phyloP scores from a whole-genome alignment of 2,113 vertebrate genomes.

The Phalacrocorax aristotelis region DNA sequence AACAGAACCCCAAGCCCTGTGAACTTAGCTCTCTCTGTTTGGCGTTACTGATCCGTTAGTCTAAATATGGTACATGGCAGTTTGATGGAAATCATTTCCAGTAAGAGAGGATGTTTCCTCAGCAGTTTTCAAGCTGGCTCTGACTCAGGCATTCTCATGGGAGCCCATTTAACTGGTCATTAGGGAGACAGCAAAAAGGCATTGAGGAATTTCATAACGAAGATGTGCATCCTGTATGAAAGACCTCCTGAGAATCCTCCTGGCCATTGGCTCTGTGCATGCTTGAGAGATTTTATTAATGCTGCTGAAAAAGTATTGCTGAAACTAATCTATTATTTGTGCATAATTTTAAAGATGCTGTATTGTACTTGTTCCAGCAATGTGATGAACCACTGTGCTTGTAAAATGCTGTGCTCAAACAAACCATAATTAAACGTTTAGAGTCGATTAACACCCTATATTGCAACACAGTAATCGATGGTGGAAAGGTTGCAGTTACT shows the following conservation, averaged over 20 bases:
- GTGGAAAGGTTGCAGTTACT: background rate
- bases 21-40: conserved; percentile 65
- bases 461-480: background rate
- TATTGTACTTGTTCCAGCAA: conserved; percentile 29
- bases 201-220: conserved; percentile 80
- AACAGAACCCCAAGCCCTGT: conserved; percentile 50
- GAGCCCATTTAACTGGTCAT: conserved; percentile 79
- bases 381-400: background rate
- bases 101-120: conserved; percentile 84
- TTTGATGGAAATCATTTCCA: conserved; percentile 82
- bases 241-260: conserved; percentile 64
- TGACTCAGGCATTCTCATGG: conserved; percentile 77
- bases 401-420: conserved; percentile 4
- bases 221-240: conserved; percentile 69
- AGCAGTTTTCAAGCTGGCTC: conserved; percentile 81
- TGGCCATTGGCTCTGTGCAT: conserved; percentile 48
- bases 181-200: conserved; percentile 80
- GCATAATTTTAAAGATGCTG: conserved; percentile 20
- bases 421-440: conserved; percentile 42
- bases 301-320: conserved; percentile 39
- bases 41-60: conserved; percentile 61
- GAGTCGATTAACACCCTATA: conserved; percentile 1
- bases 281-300: conserved; percentile 59
- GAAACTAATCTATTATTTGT: conserved; percentile 26
- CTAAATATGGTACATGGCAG: conserved; percentile 76